Evolutionary conservation across 2,797 vertebrate species (phyloP).

Genomic region (Chelon labrosus): DNA sequence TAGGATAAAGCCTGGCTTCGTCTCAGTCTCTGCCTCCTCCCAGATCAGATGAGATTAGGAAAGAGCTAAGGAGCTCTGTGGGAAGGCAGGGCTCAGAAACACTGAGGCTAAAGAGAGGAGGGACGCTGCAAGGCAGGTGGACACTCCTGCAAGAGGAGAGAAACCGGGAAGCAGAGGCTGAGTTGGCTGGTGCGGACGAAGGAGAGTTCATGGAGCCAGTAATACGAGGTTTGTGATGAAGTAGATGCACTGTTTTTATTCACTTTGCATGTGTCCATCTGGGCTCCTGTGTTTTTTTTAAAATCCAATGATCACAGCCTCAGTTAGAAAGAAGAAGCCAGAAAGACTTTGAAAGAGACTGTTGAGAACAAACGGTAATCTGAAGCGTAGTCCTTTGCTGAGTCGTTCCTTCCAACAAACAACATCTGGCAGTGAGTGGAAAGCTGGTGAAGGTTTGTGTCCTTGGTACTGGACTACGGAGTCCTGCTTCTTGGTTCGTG

Average conservation of each 20-base stretch:
- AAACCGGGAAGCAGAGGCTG: constrained; percentile 12
- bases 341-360: not conserved
- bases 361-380: not conserved
- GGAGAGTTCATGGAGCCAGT: constrained; percentile 28
- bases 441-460: constrained; percentile 17
- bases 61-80: constrained; percentile 65
- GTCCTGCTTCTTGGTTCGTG: constrained; percentile 6
- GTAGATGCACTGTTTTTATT: not conserved
- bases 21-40: constrained; percentile 74
- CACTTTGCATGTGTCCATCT: not conserved
- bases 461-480: constrained; percentile 1
- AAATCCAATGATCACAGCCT: constrained; percentile 9
- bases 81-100: constrained; percentile 58
- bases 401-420: not conserved
- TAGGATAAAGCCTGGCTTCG: constrained; percentile 69
- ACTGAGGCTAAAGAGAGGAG: constrained; percentile 57
- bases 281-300: constrained; percentile 2
- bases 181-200: constrained; percentile 15
- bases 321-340: not conserved
- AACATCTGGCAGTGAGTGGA: not conserved
- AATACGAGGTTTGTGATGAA: constrained; percentile 27
- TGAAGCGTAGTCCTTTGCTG: not conserved
- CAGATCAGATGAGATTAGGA: constrained; percentile 80
- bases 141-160: constrained; percentile 38
- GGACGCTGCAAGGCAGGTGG: constrained; percentile 63